Base-by-base conservation (phyloP, 2,113 vertebrate species). In the Gallinago undulata region DNA sequence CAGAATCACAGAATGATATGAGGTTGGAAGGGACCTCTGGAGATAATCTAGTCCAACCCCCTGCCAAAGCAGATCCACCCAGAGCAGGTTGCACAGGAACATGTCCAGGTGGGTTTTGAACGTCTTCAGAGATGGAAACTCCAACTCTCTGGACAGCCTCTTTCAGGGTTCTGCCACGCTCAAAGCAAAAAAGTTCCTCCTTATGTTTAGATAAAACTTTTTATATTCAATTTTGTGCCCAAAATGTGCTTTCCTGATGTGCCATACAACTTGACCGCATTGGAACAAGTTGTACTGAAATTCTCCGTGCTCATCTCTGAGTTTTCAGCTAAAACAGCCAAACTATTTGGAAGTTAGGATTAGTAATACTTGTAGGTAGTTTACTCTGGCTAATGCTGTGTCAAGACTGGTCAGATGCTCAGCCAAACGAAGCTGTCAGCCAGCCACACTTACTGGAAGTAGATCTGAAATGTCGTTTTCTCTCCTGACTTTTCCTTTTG, bases 391-490 rank as follows among this genome's bases (percentile, higher is more conserved):
- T 91, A 56, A 56, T 1, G 25, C n/a, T 33, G 16, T 56, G 37
- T 12, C 33, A 69, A 66, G 51, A 47, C 41, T 8, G 59, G 35
- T 13, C 57, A 22, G 70, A 35, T 7, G 53, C 70, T 62, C 57
- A 51, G 33, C 5, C 41, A 86, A 60, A 78, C 33, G 8, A 53
- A 63, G 33, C 13, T 28, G 28, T 12, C 25, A 59, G 43, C 23
- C 74, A 30, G 47, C 13, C 28, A 31, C 48, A 98, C 99, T 98
- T 97, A 99, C 99, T 57, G 99, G 99, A 93, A 99, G 97, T 11
- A 99, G 97, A 96, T 99, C 99, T 1, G 99, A 99, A 96, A 99
- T 39, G 16, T 99, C 98, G 14, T 98, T 97, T 60, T 96, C 97
- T 63, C 91, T 97, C 8, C 31, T 78, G 68, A 85, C 70, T 93